Conservation (phyloP, 2,888 invertebrate species). For the Tetrapedia diversipes region DNA sequence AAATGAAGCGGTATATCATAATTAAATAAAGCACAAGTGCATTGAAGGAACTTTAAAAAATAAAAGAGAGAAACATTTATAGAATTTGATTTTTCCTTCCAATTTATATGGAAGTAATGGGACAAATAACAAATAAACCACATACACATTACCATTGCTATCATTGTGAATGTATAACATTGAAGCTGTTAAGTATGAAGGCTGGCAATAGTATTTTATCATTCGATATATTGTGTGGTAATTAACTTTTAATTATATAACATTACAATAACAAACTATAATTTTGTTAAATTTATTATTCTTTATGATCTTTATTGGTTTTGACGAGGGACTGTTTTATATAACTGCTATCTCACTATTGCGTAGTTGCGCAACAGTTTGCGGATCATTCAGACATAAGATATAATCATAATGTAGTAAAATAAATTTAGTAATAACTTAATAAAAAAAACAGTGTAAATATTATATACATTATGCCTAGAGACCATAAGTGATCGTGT, state of each 20-base stretch:
- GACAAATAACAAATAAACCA: slow-evolving; percentile 51
- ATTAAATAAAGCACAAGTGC: slow-evolving; percentile 59
- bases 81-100: slow-evolving; percentile 53
- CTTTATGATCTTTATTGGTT: slow-evolving; percentile 80
- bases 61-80: slow-evolving; percentile 45
- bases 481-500: slow-evolving; percentile 80
- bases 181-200: slow-evolving; percentile 64
- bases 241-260: slow-evolving; percentile 79
- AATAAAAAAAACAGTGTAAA: slow-evolving; percentile 79
- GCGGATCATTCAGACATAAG: slow-evolving; percentile 67
- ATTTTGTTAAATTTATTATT: slow-evolving; percentile 81
- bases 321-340: slow-evolving; percentile 82
- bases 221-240: slow-evolving; percentile 77
- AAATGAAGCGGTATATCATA: slow-evolving; percentile 39
- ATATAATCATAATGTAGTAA: slow-evolving; percentile 79
- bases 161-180: slow-evolving; percentile 62
- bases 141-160: slow-evolving; percentile 57
- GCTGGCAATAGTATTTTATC: slow-evolving; percentile 79
- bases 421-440: slow-evolving; percentile 76
- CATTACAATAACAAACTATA: slow-evolving; percentile 77
- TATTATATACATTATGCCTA: slow-evolving; percentile 81
- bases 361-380: slow-evolving; percentile 59
- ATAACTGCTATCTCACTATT: slow-evolving; percentile 77
- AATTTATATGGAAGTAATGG: slow-evolving; percentile 40
- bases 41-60: slow-evolving; percentile 50